A percentile compares a stretch with the other conserved stretches of the same genome.
Evolutionary conservation across 2,113 vertebrate species (phyloP).

Genomic region (Vidua macroura): DNA sequence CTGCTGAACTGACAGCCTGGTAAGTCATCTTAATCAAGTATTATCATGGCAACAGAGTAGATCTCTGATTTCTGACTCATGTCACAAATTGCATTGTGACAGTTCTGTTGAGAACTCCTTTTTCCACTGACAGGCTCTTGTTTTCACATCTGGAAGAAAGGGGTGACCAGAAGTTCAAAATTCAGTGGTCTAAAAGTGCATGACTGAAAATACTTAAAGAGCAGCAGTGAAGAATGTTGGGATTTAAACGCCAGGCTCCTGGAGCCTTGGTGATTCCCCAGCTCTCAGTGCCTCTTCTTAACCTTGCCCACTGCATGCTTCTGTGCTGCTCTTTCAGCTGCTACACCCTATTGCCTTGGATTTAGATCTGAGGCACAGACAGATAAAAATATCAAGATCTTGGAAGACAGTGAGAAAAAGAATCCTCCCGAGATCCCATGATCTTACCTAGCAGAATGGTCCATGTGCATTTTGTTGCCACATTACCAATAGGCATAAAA

Average conservation of each 20-base stretch:
- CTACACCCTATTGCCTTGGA: background rate
- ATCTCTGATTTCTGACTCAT: slow-evolving; percentile 20
- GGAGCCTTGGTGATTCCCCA: background rate
- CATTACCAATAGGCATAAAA: background rate
- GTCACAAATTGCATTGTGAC: slow-evolving; percentile 5
- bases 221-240: background rate
- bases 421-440: background rate
- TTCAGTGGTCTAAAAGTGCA: background rate
- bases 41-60: background rate
- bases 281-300: background rate
- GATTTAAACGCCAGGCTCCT: background rate
- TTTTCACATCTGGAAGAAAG: slow-evolving; percentile 56
- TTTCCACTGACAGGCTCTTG: slow-evolving; percentile 22
- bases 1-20: background rate
- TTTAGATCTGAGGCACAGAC: background rate
- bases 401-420: background rate
- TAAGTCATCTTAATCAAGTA: slow-evolving; percentile 12
- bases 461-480: background rate
- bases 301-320: accelerated
- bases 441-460: background rate
- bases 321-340: background rate
- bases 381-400: background rate
- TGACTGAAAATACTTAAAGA: slow-evolving; percentile 25
- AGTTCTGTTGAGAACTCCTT: slow-evolving; percentile 27
- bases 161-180: slow-evolving; percentile 53